phyloP scores from a whole-genome alignment of 2,113 vertebrate species.

The Eurypyga helias region DNA sequence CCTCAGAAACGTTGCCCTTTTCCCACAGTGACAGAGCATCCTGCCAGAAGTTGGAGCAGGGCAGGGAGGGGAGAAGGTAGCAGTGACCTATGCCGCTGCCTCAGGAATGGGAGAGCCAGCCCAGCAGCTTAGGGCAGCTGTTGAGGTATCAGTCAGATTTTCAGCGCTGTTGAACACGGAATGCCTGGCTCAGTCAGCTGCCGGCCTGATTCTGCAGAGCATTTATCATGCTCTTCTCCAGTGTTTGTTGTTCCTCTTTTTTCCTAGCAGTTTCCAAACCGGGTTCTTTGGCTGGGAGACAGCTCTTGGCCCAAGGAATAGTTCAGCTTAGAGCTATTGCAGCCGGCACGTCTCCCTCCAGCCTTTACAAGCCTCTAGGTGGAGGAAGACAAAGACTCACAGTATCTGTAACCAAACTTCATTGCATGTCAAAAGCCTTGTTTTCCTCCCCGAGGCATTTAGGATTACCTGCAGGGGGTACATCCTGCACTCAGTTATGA shows the following conservation, averaged over 20 bases:
- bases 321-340: background rate
- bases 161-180: background rate
- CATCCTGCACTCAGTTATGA: background rate
- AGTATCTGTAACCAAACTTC: background rate
- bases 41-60: background rate
- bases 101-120: too few relatives aligned
- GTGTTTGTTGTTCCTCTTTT: background rate
- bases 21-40: too few relatives aligned
- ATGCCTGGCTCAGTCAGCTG: background rate
- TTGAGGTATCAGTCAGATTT: background rate
- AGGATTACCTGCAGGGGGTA: background rate
- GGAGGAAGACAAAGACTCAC: rapidly evolving
- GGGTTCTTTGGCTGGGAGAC: background rate
- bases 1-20: background rate
- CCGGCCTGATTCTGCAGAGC: background rate
- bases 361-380: background rate
- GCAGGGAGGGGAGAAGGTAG: background rate
- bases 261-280: background rate
- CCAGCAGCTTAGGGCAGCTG: background rate
- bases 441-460: background rate
- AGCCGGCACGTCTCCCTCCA: background rate
- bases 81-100: background rate
- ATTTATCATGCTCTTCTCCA: background rate
- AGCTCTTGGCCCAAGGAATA: background rate
- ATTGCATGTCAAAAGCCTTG: background rate